Conservation (phyloP, 2,797 vertebrate species). For the Strix occidentalis region DNA sequence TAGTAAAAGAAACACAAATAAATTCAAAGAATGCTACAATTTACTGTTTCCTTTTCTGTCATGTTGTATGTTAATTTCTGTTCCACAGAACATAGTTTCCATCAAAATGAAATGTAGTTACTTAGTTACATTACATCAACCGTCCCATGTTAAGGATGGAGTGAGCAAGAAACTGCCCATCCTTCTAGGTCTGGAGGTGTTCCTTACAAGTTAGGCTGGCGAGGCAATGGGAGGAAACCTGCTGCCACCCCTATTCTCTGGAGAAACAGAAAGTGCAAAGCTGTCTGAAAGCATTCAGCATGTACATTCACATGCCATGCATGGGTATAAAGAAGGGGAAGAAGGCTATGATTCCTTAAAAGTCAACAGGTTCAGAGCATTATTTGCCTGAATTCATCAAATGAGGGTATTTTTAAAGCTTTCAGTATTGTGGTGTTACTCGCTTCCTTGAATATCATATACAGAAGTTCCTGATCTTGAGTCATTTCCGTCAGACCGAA, state of each 20-base stretch:
- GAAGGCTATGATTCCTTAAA: neutral
- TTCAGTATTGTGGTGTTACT: neutral
- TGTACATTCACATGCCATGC: neutral
- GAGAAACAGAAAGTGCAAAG: neutral
- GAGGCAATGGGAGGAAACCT: neutral
- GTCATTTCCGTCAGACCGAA: rapidly evolving
- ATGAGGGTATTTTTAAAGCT: neutral
- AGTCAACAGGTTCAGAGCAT: neutral
- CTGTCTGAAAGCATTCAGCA: neutral
- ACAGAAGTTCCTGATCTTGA: neutral
- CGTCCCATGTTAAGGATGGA: neutral
- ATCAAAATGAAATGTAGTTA: neutral
- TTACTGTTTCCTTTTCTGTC: neutral
- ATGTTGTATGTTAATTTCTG: neutral
- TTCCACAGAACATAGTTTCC: neutral
- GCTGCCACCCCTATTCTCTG: neutral
- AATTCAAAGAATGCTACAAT: neutral
- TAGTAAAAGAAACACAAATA: neutral
- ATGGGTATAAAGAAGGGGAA: neutral
- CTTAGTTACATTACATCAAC: neutral
- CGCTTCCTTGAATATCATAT: neutral
- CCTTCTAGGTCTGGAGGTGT: neutral
- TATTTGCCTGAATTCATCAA: neutral
- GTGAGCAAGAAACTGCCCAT: neutral
- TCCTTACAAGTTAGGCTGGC: neutral